These are phyloP conservation scores for Torymus texanus DNA, from an alignment of 2,888 invertebrate genomes.

Conservation along the genomic window DNA sequence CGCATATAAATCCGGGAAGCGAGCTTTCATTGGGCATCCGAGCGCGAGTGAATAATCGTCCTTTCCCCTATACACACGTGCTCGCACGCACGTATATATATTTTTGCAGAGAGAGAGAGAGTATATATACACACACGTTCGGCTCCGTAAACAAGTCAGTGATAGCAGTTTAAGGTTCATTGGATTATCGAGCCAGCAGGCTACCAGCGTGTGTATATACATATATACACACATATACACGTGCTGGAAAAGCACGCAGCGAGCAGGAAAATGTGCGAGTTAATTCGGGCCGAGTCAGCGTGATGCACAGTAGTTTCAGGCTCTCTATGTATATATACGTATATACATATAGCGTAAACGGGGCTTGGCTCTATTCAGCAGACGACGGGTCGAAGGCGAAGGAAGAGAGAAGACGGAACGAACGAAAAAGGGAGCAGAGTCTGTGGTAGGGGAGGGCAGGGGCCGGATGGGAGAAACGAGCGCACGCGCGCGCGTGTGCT, in stretches of 20 bases:
- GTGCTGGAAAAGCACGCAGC: constrained; percentile 57
- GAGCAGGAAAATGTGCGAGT: constrained; percentile 61
- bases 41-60: constrained; percentile 54
- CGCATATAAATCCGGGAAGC: constrained; percentile 50
- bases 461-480: constrained; percentile 55
- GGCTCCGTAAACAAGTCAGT: constrained; percentile 55
- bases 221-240: background rate
- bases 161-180: constrained; percentile 58
- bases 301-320: too few relatives aligned
- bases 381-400: background rate
- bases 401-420: constrained; percentile 12
- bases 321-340: too few relatives aligned
- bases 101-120: constrained; percentile 34
- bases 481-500: constrained; percentile 17
- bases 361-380: constrained; percentile 2
- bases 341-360: constrained; percentile 21
- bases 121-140: background rate
- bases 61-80: constrained; percentile 11
- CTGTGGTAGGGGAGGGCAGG: background rate
- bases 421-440: background rate
- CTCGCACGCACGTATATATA: background rate
- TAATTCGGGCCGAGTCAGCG: constrained; percentile 58
- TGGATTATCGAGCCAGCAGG: constrained; percentile 60
- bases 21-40: constrained; percentile 54
- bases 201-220: background rate